These are phyloP conservation scores for Struthio camelus DNA, from an alignment of 2,113 vertebrate genomes.

Conservation along the genomic window DNA sequence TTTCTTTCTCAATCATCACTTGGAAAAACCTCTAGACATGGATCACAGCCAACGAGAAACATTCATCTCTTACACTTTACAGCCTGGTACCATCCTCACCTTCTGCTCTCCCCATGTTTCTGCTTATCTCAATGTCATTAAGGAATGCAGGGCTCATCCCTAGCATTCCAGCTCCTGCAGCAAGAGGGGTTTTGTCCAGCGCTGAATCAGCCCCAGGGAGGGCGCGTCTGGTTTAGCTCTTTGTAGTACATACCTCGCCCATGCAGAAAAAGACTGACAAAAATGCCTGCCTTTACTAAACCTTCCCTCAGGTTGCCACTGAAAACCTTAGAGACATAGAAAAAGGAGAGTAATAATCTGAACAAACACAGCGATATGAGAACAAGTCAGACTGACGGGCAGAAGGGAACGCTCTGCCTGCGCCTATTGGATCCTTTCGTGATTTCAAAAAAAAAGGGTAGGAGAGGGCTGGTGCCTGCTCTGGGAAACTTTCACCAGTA, in stretches of 20 bases:
- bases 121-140: slow-evolving; percentile 78
- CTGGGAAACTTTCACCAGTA: neutral
- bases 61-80: slow-evolving; percentile 51
- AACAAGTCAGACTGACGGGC: neutral
- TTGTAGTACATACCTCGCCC: neutral
- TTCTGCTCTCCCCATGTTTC: neutral
- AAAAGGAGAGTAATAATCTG: neutral
- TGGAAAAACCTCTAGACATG: neutral
- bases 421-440: neutral
- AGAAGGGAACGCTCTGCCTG: neutral
- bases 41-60: neutral
- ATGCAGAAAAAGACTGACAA: neutral
- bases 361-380: neutral
- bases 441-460: neutral
- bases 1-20: neutral
- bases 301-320: neutral
- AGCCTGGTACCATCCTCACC: slow-evolving; percentile 74
- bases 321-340: neutral
- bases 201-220: neutral
- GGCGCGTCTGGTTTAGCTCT: neutral
- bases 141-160: slow-evolving; percentile 71
- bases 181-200: slow-evolving; percentile 18
- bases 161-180: slow-evolving; percentile 46
- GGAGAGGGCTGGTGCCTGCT: neutral
- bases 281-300: neutral